Conservation (phyloP, 1,140 invertebrate genomes). For the Pteromalus puparum region DNA sequence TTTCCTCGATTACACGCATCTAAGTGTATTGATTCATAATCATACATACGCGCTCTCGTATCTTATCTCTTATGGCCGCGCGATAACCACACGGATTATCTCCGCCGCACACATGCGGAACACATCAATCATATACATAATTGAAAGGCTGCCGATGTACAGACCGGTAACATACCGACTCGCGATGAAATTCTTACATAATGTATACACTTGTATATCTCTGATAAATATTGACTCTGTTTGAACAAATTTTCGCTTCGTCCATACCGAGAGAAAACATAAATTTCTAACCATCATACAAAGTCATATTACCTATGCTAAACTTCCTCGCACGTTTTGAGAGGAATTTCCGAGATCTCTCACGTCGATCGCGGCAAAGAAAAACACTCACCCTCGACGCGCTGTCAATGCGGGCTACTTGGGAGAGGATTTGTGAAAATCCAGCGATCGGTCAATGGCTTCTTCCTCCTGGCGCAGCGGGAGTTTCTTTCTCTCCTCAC, state of each 20-base stretch:
- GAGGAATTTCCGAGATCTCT: neutral
- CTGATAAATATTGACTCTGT: too few species aligned
- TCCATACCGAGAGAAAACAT: neutral
- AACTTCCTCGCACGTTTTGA: neutral
- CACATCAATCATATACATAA: neutral
- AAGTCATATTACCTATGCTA: neutral
- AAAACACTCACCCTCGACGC: neutral
- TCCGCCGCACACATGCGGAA: neutral
- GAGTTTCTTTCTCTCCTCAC: neutral
- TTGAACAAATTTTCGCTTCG: neutral
- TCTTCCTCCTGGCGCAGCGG: conserved; percentile 34
- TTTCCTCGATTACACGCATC: neutral
- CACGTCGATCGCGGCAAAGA: neutral
- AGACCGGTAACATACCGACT: too few species aligned
- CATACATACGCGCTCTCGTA: neutral
- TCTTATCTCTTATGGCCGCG: neutral
- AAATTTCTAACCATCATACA: neutral
- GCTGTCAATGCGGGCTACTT: neutral
- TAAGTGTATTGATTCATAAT: neutral
- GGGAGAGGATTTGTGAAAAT: conserved; percentile 44
- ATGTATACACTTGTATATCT: too few species aligned
- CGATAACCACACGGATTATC: neutral
- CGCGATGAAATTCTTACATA: too few species aligned
- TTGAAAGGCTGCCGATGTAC: too few species aligned
- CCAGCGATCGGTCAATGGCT: conserved; percentile 43